Conservation (phyloP, 2,113 vertebrate genomes). For the Narcine bancroftii region DNA sequence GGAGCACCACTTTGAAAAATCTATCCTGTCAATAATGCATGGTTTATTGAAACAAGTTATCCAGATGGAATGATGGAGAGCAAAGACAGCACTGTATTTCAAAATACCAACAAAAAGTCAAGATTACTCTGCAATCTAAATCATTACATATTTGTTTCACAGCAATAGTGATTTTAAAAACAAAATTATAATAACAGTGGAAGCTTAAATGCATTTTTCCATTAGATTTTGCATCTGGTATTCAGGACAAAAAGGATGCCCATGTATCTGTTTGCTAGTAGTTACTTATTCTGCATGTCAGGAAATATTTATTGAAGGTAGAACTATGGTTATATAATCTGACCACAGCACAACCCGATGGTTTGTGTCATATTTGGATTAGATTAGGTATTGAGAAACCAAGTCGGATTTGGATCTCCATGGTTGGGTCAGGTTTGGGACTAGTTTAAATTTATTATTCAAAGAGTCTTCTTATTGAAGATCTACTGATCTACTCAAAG, state of each 20-base stretch:
- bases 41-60: neutral
- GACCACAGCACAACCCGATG: too few relatives aligned
- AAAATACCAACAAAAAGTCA: neutral
- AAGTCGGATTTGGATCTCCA: too few relatives aligned
- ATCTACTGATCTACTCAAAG: neutral
- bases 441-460: too few relatives aligned
- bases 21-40: slow-evolving; percentile 2
- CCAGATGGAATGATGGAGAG: neutral
- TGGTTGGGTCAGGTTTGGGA: too few relatives aligned
- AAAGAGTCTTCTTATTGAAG: too few relatives aligned
- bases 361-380: too few relatives aligned
- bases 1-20: neutral
- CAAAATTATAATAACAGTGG: neutral
- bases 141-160: neutral
- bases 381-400: too few relatives aligned
- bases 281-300: neutral
- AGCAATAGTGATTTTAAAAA: neutral
- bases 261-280: too few relatives aligned
- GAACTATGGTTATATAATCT: too few relatives aligned
- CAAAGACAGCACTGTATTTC: too few relatives aligned
- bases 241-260: neutral
- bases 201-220: neutral
- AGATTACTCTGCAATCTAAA: neutral
- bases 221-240: neutral
- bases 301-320: neutral